Evolutionary conservation across 2,113 vertebrate species (phyloP).

Genomic region (Psammodynastes pulverulentus): DNA sequence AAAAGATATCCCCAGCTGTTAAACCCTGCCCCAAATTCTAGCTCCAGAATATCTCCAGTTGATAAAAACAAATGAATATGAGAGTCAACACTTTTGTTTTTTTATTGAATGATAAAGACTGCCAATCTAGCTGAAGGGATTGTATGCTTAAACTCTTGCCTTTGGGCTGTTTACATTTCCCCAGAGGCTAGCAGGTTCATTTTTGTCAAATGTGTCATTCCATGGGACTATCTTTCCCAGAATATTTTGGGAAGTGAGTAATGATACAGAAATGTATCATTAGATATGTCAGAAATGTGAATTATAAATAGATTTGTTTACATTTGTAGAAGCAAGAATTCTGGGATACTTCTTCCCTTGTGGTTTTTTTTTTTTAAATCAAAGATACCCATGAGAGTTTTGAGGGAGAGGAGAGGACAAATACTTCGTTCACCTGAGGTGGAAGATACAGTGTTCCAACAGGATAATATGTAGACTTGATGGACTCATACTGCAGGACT

Average conservation of each 20-base stretch:
- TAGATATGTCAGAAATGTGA: not conserved
- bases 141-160: not conserved
- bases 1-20: not conserved
- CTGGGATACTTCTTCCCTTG: not conserved
- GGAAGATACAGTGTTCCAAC: not conserved
- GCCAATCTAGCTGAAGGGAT: not conserved
- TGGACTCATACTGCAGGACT: not conserved
- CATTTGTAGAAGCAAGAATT: not conserved
- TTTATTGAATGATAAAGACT: not conserved
- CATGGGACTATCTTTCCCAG: not conserved
- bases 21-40: not conserved
- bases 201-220: not conserved
- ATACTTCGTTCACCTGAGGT: not conserved
- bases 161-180: not conserved
- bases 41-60: not conserved
- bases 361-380: not conserved
- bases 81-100: not conserved
- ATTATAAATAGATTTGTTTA: not conserved
- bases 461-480: not conserved
- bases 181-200: not conserved
- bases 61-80: not conserved
- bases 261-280: no score
- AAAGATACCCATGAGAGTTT: not conserved
- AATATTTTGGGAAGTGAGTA: not conserved
- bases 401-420: not conserved